Evolutionary conservation across 2,797 vertebrate species (phyloP), one percentile per base, ranked within the genome.

Genomic region (Enteromius argenteus): DNA sequence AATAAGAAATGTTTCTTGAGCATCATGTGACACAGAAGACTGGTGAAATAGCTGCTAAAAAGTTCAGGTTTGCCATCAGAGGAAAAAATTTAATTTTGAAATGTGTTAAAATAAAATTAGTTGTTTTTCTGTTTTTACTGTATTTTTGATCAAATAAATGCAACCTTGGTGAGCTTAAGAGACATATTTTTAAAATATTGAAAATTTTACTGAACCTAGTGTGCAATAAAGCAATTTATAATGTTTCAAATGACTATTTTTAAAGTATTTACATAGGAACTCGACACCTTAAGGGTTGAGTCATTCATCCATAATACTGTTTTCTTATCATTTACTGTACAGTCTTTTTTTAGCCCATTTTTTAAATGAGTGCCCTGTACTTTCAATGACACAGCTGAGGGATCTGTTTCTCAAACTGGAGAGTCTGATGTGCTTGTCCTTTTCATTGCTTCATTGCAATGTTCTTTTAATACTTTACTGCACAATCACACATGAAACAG

Each of bases 371-470:
- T 73, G 39, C n/a, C 14, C 7, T 51, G 1, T 73, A 21, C 17
- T 51, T 72, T 72, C 23, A 30, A 5, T 30, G 17, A 49, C 15
- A 2, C n/a, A 15, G 46, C 19, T 75, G 72, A 75, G 46, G 30
- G 32, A 35, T 67, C 35, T 39, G 32, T 67, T 67, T 67, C 32
- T 67, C 17, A 21, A 37, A 37, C 64, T 37, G 9, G 35, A 37
- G 30, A 64, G 44, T 49, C 27, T 73, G 69, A 21, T 73, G 71
- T 73, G 44, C 46, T 32, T 32, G 46, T 73, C 10, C 71, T 32
- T 4, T 32, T 6, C 44, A 7, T 14, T 35, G 27, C 1, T 27
- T 27, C 27, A 27, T 35, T 73, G 46, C 4, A 0, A 21, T 35
- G 1, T 6, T 74, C 35, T 67, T 21, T 51, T 35, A 35, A 53